A percentile compares a stretch with the other conserved stretches of the same genome.
Evolutionary conservation across 2,888 invertebrate genomes (phyloP).

Genomic region (Zhuqinia jingwanae): DNA sequence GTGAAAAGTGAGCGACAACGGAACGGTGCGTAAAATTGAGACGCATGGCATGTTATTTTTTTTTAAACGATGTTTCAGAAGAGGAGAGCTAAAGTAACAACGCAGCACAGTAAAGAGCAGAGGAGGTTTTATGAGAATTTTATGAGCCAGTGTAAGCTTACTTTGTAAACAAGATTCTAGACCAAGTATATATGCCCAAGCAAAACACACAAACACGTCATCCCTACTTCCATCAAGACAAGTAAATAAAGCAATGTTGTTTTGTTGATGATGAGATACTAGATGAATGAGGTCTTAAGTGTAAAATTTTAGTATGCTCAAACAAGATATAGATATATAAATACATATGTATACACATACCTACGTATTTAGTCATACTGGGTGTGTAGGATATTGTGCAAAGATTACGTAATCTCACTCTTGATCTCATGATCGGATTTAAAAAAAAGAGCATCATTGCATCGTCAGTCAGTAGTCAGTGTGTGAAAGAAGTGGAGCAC

Average conservation of each 20-base stretch:
- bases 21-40: too few species aligned
- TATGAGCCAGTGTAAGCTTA: background rate
- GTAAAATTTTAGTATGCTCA: background rate
- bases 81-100: too few species aligned
- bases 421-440: conserved; percentile 43
- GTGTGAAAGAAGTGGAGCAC: conserved; percentile 19
- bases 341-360: background rate
- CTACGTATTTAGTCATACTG: too few species aligned
- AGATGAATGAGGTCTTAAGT: background rate
- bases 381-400: conserved; percentile 5
- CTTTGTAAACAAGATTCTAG: conserved; percentile 20
- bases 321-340: too few species aligned
- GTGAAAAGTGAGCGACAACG: too few species aligned
- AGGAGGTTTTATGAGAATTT: conserved; percentile 30
- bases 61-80: too few species aligned
- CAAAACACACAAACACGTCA: conserved; percentile 18
- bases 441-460: conserved; percentile 4
- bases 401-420: conserved; percentile 41
- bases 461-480: background rate
- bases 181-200: conserved; percentile 36
- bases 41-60: too few species aligned
- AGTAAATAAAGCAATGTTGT: background rate
- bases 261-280: background rate
- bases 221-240: background rate
- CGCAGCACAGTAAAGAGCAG: too few species aligned